Evolutionary conservation across 2,888 invertebrate species (phyloP).

Genomic region (Ornithoptera alexandrae): DNA sequence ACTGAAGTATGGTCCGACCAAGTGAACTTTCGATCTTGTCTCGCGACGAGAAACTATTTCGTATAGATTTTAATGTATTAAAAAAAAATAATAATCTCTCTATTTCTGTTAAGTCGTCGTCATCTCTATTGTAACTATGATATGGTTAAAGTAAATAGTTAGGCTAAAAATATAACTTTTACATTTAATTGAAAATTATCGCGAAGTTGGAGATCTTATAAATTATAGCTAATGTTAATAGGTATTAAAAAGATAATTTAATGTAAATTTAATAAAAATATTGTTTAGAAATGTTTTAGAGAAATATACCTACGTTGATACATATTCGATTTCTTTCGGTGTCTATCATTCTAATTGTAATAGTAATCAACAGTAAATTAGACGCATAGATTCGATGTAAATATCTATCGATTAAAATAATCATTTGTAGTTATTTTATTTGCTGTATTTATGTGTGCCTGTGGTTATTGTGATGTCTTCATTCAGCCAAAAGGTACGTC

Average conservation of each 20-base stretch:
- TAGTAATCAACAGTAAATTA: slow-evolving; percentile 62
- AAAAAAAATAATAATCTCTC: slow-evolving; percentile 54
- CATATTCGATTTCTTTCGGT: slow-evolving; percentile 68
- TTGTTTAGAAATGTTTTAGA: slow-evolving; percentile 77
- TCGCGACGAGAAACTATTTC: slow-evolving; percentile 56
- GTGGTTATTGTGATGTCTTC: slow-evolving; percentile 48
- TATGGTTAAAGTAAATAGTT: slow-evolving; percentile 68
- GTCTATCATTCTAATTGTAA: slow-evolving; percentile 56
- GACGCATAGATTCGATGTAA: slow-evolving; percentile 68
- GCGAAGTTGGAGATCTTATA: slow-evolving; percentile 75
- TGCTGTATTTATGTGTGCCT: slow-evolving; percentile 72
- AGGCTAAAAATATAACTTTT: slow-evolving; percentile 75
- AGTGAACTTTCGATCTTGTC: slow-evolving; percentile 78
- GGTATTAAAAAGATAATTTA: slow-evolving; percentile 68
- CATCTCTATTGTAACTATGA: slow-evolving; percentile 58
- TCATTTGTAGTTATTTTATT: slow-evolving; percentile 64
- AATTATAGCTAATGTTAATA: slow-evolving; percentile 79
- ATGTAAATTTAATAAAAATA: slow-evolving; percentile 63
- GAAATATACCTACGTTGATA: slow-evolving; percentile 79
- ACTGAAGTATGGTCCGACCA: slow-evolving; percentile 80
- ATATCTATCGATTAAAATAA: slow-evolving; percentile 54
- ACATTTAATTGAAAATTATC: slow-evolving; percentile 73
- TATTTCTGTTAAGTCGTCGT: slow-evolving; percentile 61
- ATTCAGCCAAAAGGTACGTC: slow-evolving; percentile 49
- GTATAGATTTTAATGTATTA: slow-evolving; percentile 54